These are phyloP conservation scores for Rhagologus leucostigma DNA, from an alignment of 2,113 vertebrate genomes.

Conservation along the genomic window DNA sequence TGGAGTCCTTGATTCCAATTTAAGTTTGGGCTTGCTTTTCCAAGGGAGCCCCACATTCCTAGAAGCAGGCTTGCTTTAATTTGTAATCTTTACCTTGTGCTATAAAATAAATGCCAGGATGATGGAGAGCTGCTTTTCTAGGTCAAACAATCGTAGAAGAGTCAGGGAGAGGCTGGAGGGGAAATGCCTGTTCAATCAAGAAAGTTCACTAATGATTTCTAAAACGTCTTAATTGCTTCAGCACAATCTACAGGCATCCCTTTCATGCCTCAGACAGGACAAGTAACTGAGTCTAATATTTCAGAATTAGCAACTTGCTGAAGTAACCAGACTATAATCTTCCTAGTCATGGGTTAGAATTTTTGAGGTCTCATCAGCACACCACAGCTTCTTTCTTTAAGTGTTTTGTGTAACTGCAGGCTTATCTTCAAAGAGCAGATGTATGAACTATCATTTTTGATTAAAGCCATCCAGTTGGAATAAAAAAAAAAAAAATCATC, in stretches of 20 bases:
- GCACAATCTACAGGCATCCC: background rate
- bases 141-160: background rate
- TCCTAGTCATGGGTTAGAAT: slow-evolving; percentile 65
- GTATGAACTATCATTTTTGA: slow-evolving; percentile 71
- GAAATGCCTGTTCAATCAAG: slow-evolving; percentile 20
- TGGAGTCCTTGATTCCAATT: background rate
- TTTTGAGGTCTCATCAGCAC: slow-evolving; percentile 42
- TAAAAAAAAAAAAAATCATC: slow-evolving; percentile 41
- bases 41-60: background rate
- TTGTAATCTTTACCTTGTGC: slow-evolving; percentile 1
- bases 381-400: slow-evolving; percentile 45
- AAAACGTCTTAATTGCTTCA: slow-evolving; percentile 50
- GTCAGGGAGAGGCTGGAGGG: background rate
- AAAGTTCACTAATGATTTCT: slow-evolving; percentile 28
- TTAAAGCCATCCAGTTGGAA: slow-evolving; percentile 66
- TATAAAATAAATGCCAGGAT: slow-evolving; percentile 9
- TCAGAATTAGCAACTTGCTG: slow-evolving; percentile 62
- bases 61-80: background rate
- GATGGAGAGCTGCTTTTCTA: slow-evolving; percentile 11
- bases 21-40: background rate
- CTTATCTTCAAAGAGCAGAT: slow-evolving; percentile 78
- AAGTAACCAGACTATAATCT: slow-evolving; percentile 66
- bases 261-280: slow-evolving; percentile 43
- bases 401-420: slow-evolving; percentile 54
- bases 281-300: slow-evolving; percentile 48